phyloP scores from a whole-genome alignment of 2,888 invertebrate species.

The Drosophila kokeensis region DNA sequence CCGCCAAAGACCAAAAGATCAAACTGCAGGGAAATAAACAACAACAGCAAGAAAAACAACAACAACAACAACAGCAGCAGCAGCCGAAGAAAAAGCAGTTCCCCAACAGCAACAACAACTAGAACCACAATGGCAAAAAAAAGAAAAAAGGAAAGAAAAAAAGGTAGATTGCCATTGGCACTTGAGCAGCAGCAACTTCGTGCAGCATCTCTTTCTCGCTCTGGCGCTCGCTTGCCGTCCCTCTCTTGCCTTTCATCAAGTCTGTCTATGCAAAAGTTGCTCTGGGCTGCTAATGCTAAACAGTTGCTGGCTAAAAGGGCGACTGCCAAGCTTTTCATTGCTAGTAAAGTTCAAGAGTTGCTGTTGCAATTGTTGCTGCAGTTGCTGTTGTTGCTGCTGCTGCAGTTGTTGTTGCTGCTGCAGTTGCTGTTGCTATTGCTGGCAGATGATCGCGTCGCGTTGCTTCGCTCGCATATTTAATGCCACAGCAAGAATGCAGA shows the following conservation, averaged over 20 bases:
- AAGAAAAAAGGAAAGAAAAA: slow-evolving; percentile 22
- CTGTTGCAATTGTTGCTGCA: slow-evolving; percentile 41
- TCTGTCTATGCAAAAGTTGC: slow-evolving; percentile 47
- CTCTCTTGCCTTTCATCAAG: slow-evolving; percentile 28
- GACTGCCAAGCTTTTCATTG: slow-evolving; percentile 74
- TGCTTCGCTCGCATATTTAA: slow-evolving; percentile 74
- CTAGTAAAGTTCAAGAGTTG: slow-evolving; percentile 80
- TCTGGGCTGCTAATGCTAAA: slow-evolving; percentile 67
- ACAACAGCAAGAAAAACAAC: slow-evolving; percentile 70
- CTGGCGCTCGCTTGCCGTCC: not conserved
- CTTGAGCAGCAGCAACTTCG: slow-evolving; percentile 75
- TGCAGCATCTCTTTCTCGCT: slow-evolving; percentile 52
- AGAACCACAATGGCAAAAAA: slow-evolving; percentile 25
- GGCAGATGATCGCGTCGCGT: slow-evolving; percentile 66
- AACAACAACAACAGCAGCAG: slow-evolving; percentile 31
- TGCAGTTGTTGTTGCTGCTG: slow-evolving; percentile 23
- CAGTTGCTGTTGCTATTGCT: slow-evolving; percentile 40
- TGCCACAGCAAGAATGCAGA: slow-evolving; percentile 71
- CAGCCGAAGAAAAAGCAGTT: slow-evolving; percentile 25
- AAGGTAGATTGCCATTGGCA: slow-evolving; percentile 76
- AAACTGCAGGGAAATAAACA: slow-evolving; percentile 79
- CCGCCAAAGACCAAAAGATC: slow-evolving; percentile 82
- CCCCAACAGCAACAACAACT: slow-evolving; percentile 16
- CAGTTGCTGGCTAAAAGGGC: slow-evolving; percentile 72
- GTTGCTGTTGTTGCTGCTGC: slow-evolving; percentile 35